Percentiles rank a stretch among this genome's conserved stretches.
Conservation (phyloP, 2,888 invertebrate genomes). For the Andrena bucephala region DNA sequence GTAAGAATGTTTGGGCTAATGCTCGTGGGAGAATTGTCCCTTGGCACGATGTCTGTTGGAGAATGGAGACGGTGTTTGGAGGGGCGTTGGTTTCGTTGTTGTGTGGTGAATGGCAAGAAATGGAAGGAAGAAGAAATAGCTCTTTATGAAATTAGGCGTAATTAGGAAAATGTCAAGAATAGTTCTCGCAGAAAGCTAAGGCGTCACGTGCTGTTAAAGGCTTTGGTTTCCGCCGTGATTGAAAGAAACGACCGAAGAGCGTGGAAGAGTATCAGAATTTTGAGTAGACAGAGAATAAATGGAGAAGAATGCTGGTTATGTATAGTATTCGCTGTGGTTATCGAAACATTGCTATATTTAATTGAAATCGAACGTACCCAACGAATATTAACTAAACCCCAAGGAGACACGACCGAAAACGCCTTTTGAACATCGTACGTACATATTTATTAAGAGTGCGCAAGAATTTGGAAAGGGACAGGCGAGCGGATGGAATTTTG, state of each 20-base stretch:
- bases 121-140: background rate
- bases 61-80: background rate
- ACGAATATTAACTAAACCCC: background rate
- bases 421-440: background rate
- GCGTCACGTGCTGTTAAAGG: background rate
- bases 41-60: background rate
- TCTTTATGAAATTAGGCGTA: slow-evolving; percentile 21
- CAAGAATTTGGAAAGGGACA: background rate
- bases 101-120: background rate
- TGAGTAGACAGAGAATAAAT: background rate
- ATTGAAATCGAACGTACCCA: background rate
- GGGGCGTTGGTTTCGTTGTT: background rate
- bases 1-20: slow-evolving; percentile 7
- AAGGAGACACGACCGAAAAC: background rate
- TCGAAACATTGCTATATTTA: slow-evolving; percentile 17
- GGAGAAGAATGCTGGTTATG: background rate
- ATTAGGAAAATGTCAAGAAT: slow-evolving; percentile 3
- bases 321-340: background rate
- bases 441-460: no score
- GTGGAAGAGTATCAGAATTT: background rate
- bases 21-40: slow-evolving; percentile 4
- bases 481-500: background rate
- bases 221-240: background rate
- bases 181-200: slow-evolving; percentile 2
- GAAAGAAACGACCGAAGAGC: background rate